These are phyloP conservation scores for Alligator sinensis DNA, from an alignment of 2,113 vertebrate genomes.

Conservation along the genomic window DNA sequence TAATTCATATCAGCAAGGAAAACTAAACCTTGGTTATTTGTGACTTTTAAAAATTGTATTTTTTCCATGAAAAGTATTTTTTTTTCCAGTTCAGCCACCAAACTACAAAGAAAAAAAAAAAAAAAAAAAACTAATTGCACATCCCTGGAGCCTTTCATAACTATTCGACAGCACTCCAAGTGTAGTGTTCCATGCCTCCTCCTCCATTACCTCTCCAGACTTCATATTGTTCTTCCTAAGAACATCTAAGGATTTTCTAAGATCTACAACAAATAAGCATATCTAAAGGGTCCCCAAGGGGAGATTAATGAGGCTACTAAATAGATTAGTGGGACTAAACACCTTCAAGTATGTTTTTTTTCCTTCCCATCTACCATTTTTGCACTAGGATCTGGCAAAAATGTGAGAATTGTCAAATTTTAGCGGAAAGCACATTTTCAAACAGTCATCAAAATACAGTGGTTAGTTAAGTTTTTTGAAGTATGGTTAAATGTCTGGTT, in stretches of 20 bases:
- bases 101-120: too few relatives aligned
- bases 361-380: neutral
- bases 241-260: neutral
- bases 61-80: too few relatives aligned
- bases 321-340: neutral
- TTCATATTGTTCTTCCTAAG: neutral
- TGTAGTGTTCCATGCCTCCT: neutral
- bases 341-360: neutral
- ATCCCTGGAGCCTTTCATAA: neutral
- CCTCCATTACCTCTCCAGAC: neutral
- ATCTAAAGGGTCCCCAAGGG: neutral
- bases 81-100: too few relatives aligned
- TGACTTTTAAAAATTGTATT: too few relatives aligned
- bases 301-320: neutral
- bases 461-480: neutral
- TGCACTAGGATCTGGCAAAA: neutral
- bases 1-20: too few relatives aligned
- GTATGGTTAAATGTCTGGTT: neutral
- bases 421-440: neutral
- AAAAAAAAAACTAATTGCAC: neutral
- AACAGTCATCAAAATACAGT: neutral
- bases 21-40: too few relatives aligned
- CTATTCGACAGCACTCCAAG: neutral
- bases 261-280: neutral
- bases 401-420: fast-evolving